Evolutionary conservation across 2,888 invertebrate species (phyloP), one percentile per base, ranked within the genome.

Genomic region (Idaea aversata): DNA sequence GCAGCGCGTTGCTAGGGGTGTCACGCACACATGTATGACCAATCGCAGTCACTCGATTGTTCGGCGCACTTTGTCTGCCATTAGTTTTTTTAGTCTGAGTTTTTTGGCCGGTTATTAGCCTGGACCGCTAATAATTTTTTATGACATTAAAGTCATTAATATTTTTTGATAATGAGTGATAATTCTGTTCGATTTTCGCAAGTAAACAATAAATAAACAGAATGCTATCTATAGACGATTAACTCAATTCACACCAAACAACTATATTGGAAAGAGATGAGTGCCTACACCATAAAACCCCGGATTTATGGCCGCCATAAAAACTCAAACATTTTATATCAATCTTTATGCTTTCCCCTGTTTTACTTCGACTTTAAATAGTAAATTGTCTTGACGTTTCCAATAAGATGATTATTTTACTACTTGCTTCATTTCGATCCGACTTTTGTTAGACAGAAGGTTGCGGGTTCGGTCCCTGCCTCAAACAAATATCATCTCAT

Each of bases 211-310:
- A 59, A 25, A 59, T 59, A 59, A 59, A 59, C 10, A 59, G 5
- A 34, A 34, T 13, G 34, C 34, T 59, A 34, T 59, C 59, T 59
- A 4, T 3, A 10, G 59, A 7, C 25, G 34, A 10, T 59, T 13
- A 16, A 15, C 58, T 59, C 34, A 25, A 13, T 47, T 47, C 25
- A 34, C 59, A 59, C 59, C 47, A 59, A 59, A 25, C 59, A 34
- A 34, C 13, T 59, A 59, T 34, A 59, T 59, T 59, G 59, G 59
- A 59, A 59, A 59, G 59, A 59, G 59, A 59, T 59, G 59, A 59
- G 59, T 59, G 59, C 59, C 34, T 34, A 13, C 25, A 13, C 25
- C 59, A 59, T 59, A 59, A 59, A 59, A 34, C 59, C 16, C 34
- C 1, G 34, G 59, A 59, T 59, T 59, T 59, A 59, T 59, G 34